Percentiles rank a stretch among this genome's conserved stretches.
phyloP scores from a whole-genome alignment of 1,140 invertebrate genomes.

The Orchestia grillus region DNA sequence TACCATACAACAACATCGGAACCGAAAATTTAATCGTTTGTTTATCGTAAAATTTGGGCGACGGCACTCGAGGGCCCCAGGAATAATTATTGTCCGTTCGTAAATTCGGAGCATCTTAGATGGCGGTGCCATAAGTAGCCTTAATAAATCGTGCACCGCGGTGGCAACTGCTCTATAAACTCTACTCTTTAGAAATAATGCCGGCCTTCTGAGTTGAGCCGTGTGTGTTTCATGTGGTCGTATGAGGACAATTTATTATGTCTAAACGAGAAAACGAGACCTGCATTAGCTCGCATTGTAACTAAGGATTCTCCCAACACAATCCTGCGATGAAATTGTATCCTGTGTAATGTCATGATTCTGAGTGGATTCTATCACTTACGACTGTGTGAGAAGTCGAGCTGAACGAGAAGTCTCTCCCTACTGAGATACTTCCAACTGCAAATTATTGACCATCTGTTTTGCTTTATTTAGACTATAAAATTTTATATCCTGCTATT shows the following conservation, averaged over 20 bases:
- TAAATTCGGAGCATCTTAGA: not conserved
- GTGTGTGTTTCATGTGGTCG: not conserved
- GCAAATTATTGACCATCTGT: conserved; percentile 13
- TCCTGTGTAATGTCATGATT: not conserved
- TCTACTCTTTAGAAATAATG: not conserved
- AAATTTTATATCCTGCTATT: conserved; percentile 51
- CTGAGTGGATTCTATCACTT: not conserved
- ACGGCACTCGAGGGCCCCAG: not conserved
- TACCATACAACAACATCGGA: not conserved
- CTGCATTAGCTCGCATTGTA: not conserved
- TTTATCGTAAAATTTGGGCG: not conserved
- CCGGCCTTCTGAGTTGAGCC: not conserved
- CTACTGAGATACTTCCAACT: not conserved
- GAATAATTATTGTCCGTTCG: not conserved
- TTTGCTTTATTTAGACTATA: conserved; percentile 30
- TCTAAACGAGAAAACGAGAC: not conserved
- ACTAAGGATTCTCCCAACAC: not conserved
- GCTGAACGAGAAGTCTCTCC: not conserved
- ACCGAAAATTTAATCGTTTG: not conserved
- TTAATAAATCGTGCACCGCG: not conserved
- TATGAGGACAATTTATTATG: not conserved
- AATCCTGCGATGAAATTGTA: not conserved
- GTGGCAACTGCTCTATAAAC: not conserved
- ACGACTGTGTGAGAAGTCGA: not conserved
- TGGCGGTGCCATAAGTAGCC: not conserved